Percentiles rank a stretch among this genome's conserved stretches.
These are phyloP conservation scores for Podarcis muralis DNA, from an alignment of 2,113 vertebrate species.

Conservation along the genomic window DNA sequence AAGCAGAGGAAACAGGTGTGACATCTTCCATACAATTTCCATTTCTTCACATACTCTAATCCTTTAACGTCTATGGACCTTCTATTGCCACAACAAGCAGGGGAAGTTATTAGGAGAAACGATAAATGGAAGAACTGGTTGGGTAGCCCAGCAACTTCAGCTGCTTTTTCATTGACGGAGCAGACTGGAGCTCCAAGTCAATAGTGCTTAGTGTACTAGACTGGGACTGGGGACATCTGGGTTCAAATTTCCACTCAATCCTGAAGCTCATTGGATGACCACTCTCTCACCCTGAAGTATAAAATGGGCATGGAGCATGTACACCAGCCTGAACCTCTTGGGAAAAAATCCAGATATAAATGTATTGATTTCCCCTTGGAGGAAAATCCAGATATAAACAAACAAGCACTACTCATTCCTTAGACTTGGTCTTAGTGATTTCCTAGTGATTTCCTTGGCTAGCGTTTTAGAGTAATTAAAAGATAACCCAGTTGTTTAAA, in stretches of 20 bases:
- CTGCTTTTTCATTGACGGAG: not conserved
- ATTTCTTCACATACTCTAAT: not conserved
- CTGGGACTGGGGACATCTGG: not conserved
- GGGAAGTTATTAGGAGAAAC: not conserved
- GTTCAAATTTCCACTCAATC: not conserved
- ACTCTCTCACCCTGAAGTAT: too few species aligned
- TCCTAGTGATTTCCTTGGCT: not conserved
- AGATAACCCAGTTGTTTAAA: not conserved
- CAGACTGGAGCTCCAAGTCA: not conserved
- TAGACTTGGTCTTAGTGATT: not conserved
- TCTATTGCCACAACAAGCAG: not conserved
- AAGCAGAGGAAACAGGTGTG: not conserved
- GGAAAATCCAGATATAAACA: not conserved
- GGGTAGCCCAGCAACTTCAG: not conserved
- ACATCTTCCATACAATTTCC: not conserved
- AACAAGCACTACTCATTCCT: not conserved
- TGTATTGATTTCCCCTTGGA: too few species aligned
- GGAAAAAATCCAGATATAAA: not conserved
- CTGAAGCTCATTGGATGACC: not conserved
- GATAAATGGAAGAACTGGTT: not conserved
- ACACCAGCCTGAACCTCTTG: not conserved
- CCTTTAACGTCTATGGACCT: too few species aligned
- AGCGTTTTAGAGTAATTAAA: constrained; percentile 5
- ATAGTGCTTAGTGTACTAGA: not conserved
- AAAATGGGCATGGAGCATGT: not conserved